Evolutionary conservation across 2,888 invertebrate genomes (phyloP).

Genomic region (Latrodectus elegans): DNA sequence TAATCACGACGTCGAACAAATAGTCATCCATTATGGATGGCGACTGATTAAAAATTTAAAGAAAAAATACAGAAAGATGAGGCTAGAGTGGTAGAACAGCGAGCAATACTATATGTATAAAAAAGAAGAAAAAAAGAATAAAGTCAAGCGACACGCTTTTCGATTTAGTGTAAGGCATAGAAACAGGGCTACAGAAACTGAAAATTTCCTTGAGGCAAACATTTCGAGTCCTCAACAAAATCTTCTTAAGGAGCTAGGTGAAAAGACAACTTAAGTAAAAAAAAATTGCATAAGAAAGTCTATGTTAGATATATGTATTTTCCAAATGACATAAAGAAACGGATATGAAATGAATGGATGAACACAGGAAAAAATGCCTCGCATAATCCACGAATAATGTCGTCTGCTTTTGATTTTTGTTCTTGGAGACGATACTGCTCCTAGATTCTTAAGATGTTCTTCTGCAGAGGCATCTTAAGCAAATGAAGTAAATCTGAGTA

Average conservation of each 20-base stretch:
- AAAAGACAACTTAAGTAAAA: conserved; percentile 46
- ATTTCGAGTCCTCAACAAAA: conserved; percentile 49
- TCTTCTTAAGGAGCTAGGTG: conserved; percentile 58
- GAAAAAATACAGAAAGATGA: conserved; percentile 25
- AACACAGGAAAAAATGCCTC: conserved; percentile 22
- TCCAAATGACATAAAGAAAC: conserved; percentile 56
- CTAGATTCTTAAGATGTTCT: conserved; percentile 45
- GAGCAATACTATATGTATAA: conserved; percentile 27
- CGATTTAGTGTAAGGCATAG: conserved; percentile 25
- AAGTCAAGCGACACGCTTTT: conserved; percentile 16
- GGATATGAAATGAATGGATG: conserved; percentile 41
- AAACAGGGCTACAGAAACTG: conserved; percentile 21
- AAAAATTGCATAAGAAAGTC: conserved; percentile 15
- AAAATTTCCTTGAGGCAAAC: conserved; percentile 53
- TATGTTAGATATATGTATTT: conserved; percentile 22
- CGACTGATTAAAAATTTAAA: conserved; percentile 69
- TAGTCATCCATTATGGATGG: conserved; percentile 68
- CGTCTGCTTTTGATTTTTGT: conserved; percentile 54
- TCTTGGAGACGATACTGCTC: conserved; percentile 16
- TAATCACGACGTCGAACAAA: conserved; percentile 62
- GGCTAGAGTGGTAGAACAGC: conserved; percentile 23
- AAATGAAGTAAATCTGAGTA: conserved; percentile 64
- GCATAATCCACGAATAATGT: conserved; percentile 49
- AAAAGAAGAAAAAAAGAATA: background rate
- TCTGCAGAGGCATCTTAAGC: conserved; percentile 50